Evolutionary conservation across 2,888 invertebrate genomes (phyloP), one percentile per base, ranked within the genome.

Genomic region (Galerucella calmariensis): DNA sequence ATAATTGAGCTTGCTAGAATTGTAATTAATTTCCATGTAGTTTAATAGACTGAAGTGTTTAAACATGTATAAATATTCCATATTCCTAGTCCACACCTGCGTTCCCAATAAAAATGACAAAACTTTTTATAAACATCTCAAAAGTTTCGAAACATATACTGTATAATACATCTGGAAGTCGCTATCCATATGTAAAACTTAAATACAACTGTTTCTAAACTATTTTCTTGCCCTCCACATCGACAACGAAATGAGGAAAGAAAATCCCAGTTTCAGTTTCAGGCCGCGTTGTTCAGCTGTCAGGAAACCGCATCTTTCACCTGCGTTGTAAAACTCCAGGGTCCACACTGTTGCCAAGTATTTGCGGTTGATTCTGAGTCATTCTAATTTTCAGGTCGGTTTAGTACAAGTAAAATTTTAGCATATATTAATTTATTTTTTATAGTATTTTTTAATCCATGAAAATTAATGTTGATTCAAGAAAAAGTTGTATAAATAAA

Each of bases 241-340:
- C 24, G 58, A 4, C 24, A 58, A 24, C 24, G 58, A 58, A 58
- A 58, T 27, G 24, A 20, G 58, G 20, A 24, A 58, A 58, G 58
- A 58, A 58, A 58, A 58, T 58, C 61, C 61, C 35, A 61, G 61
- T 61, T 61, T 61, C 61, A 61, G 35, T 61, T 61, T 27, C 59
- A 59, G 59, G 24, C 59, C 61, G 27, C 61, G 61, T 61, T 61
- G 61, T 61, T 61, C 61, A 61, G 61, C 61, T 61, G 61, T 61
- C 35, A 61, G 4, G 35, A 61, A 56, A 61, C 61, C 27, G 61
- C 61, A 61, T 61, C 61, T 61, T 35, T 61, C 61, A 61, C 61
- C 61, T 61, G 61, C 61, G 35, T 56, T 58, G 24, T 24, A 16
- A 58, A 58, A 27, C 58, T 58, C 58, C 58, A 16, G 24, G 16